A percentile compares a stretch with the other conserved stretches of the same genome.
These are phyloP conservation scores for Drosophila grimshawi DNA, from an alignment of 1,140 invertebrate species.

Conservation along the genomic window DNA sequence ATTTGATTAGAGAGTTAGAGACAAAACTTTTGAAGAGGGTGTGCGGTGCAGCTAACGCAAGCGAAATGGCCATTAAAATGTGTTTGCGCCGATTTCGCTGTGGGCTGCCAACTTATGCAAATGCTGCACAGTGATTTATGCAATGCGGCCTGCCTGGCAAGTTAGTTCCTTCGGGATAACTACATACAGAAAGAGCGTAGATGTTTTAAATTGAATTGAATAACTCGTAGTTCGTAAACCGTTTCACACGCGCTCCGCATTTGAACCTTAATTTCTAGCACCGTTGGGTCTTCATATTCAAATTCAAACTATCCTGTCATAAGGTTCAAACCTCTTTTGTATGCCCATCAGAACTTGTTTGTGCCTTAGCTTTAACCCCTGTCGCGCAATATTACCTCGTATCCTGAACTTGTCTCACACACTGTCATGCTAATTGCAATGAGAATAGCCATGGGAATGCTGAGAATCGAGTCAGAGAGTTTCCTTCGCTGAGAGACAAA, in stretches of 20 bases:
- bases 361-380: constrained; percentile 36
- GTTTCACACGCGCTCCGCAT: constrained; percentile 65
- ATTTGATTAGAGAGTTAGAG: constrained; percentile 75
- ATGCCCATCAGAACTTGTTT: constrained; percentile 54
- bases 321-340: constrained; percentile 43
- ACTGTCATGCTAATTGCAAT: constrained; percentile 78
- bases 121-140: constrained; percentile 65
- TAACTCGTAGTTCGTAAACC: constrained; percentile 29
- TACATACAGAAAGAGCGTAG: constrained; percentile 6
- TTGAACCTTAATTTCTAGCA: constrained; percentile 26
- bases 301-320: constrained; percentile 69
- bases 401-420: constrained; percentile 51
- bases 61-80: constrained; percentile 40
- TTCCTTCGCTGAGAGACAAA: constrained; percentile 3
- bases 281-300: constrained; percentile 42
- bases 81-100: constrained; percentile 56
- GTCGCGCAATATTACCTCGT: constrained; percentile 3
- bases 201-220: constrained; percentile 67
- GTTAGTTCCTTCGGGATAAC: constrained; percentile 39
- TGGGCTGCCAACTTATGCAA: constrained; percentile 76
- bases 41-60: not conserved
- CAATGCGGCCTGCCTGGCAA: constrained; percentile 29
- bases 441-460: constrained; percentile 18
- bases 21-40: constrained; percentile 1
- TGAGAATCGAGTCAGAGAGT: constrained; percentile 17